Evolutionary conservation across 2,888 invertebrate genomes (phyloP).

Genomic region (Glyphotaelius pellucidus): DNA sequence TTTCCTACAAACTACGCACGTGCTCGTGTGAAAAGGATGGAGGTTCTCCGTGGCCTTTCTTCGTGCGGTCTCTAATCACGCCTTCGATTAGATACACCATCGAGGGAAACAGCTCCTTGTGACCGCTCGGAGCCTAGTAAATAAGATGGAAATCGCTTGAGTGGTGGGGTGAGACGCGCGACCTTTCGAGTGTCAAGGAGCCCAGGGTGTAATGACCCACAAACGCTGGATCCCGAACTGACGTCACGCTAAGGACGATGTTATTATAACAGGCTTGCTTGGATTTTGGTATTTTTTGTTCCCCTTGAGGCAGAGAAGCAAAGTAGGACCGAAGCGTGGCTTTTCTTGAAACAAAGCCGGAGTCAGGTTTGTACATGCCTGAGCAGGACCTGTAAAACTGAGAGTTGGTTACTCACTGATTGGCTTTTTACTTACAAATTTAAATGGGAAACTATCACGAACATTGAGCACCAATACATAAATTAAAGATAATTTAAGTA

Average conservation of each 20-base stretch:
- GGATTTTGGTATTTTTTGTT: constrained; percentile 30
- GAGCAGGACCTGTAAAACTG: constrained; percentile 19
- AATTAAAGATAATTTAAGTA: neutral
- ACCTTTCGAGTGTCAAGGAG: neutral
- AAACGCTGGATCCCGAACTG: neutral
- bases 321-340: neutral
- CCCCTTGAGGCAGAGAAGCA: neutral
- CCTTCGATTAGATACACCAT: neutral
- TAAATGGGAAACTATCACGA: neutral
- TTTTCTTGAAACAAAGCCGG: constrained; percentile 4
- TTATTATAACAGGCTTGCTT: neutral
- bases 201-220: constrained; percentile 51
- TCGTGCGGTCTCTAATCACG: neutral
- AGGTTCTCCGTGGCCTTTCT: constrained; percentile 16
- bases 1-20: neutral
- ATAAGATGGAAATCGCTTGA: constrained; percentile 40
- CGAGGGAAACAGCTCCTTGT: constrained; percentile 15
- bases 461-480: neutral
- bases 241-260: constrained; percentile 45
- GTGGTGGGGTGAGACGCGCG: neutral
- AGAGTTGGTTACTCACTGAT: neutral
- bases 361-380: constrained; percentile 1
- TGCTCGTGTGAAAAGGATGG: constrained; percentile 6
- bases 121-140: neutral
- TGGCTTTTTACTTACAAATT: neutral